Evolutionary conservation across 1,140 invertebrate species (phyloP).

Genomic region (Meloidogyne chitwoodi): DNA sequence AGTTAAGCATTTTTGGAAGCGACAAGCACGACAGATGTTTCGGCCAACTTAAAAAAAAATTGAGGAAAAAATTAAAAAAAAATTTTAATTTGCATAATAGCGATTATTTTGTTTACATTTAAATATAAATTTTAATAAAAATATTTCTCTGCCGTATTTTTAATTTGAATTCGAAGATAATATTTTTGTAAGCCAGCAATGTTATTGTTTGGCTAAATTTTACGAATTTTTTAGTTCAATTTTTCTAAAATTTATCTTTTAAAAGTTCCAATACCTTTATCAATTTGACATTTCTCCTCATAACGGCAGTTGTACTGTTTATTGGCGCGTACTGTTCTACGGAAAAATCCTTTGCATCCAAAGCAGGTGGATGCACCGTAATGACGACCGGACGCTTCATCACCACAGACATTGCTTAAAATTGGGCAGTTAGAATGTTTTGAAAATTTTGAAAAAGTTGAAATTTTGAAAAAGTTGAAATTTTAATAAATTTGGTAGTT

Average conservation of each 20-base stretch:
- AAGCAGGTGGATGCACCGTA: constrained; percentile 65
- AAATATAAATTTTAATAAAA: background rate
- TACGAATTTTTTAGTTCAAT: no score
- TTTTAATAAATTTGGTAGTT: no score
- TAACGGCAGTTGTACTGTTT: constrained; percentile 57
- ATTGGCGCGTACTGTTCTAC: constrained; percentile 56
- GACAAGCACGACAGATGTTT: constrained; percentile 65
- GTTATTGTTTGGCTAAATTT: background rate
- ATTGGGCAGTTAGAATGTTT: background rate
- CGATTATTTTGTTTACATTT: background rate
- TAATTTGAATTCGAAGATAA: no score
- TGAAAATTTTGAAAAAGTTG: background rate
- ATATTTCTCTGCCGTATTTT: no score
- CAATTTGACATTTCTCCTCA: constrained; percentile 55
- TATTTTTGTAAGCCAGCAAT: background rate
- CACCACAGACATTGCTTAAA: constrained; percentile 63
- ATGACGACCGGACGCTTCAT: constrained; percentile 63
- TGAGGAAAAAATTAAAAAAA: background rate
- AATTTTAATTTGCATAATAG: background rate
- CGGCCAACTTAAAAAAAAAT: constrained; percentile 58
- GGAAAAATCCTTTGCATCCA: constrained; percentile 63
- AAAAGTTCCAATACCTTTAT: constrained; percentile 50
- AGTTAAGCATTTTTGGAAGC: constrained; percentile 64
- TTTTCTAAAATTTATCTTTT: no score
- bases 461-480: no score